Base-by-base conservation (phyloP, 1,140 invertebrate genomes). In the Adelges cooleyi region DNA sequence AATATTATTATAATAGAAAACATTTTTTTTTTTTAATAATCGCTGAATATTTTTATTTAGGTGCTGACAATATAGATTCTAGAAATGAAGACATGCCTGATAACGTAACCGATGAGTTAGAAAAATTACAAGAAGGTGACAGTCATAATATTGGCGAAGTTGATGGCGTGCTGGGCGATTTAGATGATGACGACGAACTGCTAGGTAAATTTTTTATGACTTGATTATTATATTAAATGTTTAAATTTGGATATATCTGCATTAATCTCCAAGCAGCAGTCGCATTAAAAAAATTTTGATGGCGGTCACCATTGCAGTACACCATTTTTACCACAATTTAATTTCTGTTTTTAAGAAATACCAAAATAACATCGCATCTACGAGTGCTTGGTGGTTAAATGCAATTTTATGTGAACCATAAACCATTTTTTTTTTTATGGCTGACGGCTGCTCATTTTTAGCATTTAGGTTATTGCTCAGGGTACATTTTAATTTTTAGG, bases 151-250 rank as follows among this genome's bases (percentile, higher is more conserved):
- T 86, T 78, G 82, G 80, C 11, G 86, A 87, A 77, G 82, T 86
- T 70, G 82, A 82, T 72, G 80, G 80, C 9, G 87, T 88, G 46
- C 83, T 81, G 70, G 85, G 87, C 73, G 86, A 90, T 73, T 77
- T 91, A 65, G 86, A 83, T 38, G 89, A 90, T 56, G 90, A 93
- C 72, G 90, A 93, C 73, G 90, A 93, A 72, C 80, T 92, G 67
- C 77, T 93, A 15, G 81, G 88, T 77, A 82, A 80, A 69, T 67
- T 11, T 18, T 15, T 17, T 38, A 17, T 29, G 27, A 17, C 29
- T 50, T 20, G 11, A 42, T 62, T 23, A 4, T 18, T 38, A 33
- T 27, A 22, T 65, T 27, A 59, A 18, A n/a, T 9, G 22, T 9
- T 51, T 42, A 20, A 49, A 66, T 51, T 50, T 67, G 6, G 17